Evolutionary conservation across 2,797 vertebrate species (phyloP).

Genomic region (Falco concolor): DNA sequence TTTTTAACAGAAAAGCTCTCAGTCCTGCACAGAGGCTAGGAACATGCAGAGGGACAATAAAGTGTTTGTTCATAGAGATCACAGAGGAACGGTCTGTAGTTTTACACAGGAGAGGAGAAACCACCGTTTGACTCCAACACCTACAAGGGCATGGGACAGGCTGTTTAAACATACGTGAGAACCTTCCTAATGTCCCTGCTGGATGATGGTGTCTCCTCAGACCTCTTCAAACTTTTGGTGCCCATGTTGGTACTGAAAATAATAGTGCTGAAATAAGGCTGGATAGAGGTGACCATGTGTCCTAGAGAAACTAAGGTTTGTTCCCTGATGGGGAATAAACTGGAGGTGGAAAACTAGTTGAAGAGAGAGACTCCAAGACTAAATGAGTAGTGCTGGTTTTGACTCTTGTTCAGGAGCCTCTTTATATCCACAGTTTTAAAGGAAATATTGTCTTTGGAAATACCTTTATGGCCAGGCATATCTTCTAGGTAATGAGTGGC

Average conservation of each 20-base stretch:
- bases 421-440: neutral
- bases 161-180: neutral
- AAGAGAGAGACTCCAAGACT: neutral
- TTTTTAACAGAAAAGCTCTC: constrained; percentile 35
- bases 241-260: neutral
- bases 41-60: constrained; percentile 34
- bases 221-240: neutral
- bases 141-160: neutral
- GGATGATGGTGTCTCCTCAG: neutral
- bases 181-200: neutral
- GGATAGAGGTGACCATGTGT: neutral
- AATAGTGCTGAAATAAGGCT: neutral
- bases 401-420: neutral
- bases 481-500: neutral
- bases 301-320: neutral
- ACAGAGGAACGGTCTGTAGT: neutral
- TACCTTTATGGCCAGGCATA: neutral
- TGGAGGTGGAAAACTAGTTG: neutral
- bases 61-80: constrained; percentile 41
- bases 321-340: neutral
- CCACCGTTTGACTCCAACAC: accelerated
- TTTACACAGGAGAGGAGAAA: neutral
- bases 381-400: neutral
- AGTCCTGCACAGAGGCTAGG: constrained; percentile 16
- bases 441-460: constrained; percentile 45